Evolutionary conservation across 2,797 vertebrate species (phyloP).

Genomic region (Galago senegalensis): DNA sequence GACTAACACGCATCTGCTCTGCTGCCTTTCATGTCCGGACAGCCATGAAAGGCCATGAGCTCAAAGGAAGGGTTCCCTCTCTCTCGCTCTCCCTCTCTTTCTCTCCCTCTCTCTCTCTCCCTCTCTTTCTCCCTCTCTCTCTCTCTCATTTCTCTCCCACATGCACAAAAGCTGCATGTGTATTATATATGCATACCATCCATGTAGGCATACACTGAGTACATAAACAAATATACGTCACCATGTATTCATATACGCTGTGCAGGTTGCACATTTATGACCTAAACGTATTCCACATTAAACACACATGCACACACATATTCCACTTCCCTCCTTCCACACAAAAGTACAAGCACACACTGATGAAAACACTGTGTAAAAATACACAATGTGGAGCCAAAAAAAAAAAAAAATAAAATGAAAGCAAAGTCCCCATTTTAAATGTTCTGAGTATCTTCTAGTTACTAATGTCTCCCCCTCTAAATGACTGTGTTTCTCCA

Average conservation of each 20-base stretch:
- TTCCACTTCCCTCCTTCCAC: background rate
- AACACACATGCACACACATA: no score
- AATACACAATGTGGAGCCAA: constrained; percentile 57
- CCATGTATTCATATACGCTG: background rate
- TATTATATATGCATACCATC: no score
- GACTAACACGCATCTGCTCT: background rate
- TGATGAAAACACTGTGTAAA: constrained; percentile 16
- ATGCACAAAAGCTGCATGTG: background rate
- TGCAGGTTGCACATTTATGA: background rate
- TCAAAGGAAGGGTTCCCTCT: constrained; percentile 16
- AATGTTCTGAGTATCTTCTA: constrained; percentile 84
- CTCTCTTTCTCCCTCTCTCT: background rate
- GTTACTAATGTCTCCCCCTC: constrained; percentile 82
- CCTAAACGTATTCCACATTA: background rate
- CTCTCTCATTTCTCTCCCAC: background rate
- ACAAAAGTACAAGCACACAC: background rate
- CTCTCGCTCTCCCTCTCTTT: no score
- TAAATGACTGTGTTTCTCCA: constrained; percentile 82
- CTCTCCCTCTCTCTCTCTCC: no score
- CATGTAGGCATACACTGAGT: background rate
- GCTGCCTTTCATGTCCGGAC: constrained; percentile 62
- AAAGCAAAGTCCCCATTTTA: constrained; percentile 58
- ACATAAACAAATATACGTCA: background rate
- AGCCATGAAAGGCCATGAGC: background rate
- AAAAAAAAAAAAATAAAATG: background rate